phyloP scores from a whole-genome alignment of 35 echinoderm and acorn worm genomes.

The Patiria miniata region DNA sequence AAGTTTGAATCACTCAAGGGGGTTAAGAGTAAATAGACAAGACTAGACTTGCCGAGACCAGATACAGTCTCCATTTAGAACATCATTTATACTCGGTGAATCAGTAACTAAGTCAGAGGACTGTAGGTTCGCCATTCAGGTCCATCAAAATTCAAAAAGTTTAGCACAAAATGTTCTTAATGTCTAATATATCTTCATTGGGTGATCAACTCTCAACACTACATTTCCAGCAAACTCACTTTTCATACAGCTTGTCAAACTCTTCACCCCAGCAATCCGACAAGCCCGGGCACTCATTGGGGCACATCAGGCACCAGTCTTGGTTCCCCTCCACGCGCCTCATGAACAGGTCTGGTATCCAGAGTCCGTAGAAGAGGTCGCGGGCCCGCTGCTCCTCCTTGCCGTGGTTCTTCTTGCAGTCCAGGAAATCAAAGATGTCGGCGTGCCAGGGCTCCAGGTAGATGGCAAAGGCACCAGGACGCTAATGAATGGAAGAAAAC shows the following conservation, averaged over 20 bases:
- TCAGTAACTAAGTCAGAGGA: no score
- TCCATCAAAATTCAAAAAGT: no score
- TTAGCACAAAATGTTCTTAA: no score
- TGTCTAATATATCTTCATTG: no score
- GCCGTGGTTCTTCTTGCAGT: constrained; percentile 96
- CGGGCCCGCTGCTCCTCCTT: constrained; percentile 90
- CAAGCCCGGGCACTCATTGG: constrained; percentile 89
- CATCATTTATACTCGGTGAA: no score
- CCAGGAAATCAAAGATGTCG: constrained; percentile 93
- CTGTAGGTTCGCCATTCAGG: no score
- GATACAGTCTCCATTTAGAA: no score
- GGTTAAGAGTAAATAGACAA: no score
- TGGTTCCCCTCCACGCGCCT: constrained; percentile 74
- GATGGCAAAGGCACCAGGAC: constrained; percentile 95
- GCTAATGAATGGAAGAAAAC: no score
- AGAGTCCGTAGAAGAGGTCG: constrained; percentile 91
- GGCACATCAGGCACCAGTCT: constrained; percentile 97
- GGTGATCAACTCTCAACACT: no score
- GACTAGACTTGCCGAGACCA: no score
- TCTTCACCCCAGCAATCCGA: constrained; percentile 74
- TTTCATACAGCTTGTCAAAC: constrained; percentile 82
- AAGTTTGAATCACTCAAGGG: no score
- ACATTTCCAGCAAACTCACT: constrained; percentile 68
- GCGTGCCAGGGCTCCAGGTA: constrained; percentile 99
- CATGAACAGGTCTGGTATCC: constrained; percentile 99